Conservation (phyloP, 2,113 vertebrate species). For the Pagrus major region DNA sequence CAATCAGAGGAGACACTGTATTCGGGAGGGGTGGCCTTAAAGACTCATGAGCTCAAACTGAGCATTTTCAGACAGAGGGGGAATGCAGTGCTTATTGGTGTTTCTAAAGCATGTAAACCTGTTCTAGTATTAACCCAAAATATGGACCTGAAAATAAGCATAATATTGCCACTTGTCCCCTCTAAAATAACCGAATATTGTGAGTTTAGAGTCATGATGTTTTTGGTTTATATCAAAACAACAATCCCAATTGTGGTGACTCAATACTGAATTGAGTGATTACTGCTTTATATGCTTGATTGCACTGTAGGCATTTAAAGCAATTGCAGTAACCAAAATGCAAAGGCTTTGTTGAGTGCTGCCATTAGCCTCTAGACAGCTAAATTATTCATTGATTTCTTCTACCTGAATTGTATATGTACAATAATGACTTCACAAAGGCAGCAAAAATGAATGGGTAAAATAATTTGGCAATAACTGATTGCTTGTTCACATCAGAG, state of each 20-base stretch:
- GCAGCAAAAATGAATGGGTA: constrained; percentile 55
- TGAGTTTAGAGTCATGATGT: background rate
- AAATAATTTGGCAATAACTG: constrained; percentile 60
- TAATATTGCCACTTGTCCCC: too few species aligned
- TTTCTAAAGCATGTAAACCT: too few species aligned
- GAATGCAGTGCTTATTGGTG: too few species aligned
- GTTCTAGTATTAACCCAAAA: too few species aligned
- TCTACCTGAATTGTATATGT: constrained; percentile 42
- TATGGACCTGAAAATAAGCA: too few species aligned
- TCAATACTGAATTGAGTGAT: constrained; percentile 19
- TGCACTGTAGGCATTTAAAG: background rate
- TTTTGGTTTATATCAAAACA: constrained; percentile 17
- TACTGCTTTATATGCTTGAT: constrained; percentile 11
- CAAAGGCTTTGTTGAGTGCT: constrained; percentile 24
- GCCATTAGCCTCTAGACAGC: constrained; percentile 34
- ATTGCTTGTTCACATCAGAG: constrained; percentile 60
- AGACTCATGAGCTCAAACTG: too few species aligned
- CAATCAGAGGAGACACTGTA: too few species aligned
- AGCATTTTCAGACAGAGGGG: too few species aligned
- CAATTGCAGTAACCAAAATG: constrained; percentile 10
- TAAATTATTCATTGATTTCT: constrained; percentile 55
- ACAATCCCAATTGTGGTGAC: background rate
- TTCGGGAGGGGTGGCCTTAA: too few species aligned
- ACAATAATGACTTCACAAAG: constrained; percentile 50
- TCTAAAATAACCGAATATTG: background rate